Percentiles rank a stretch among this genome's conserved stretches.
Evolutionary conservation across 1,140 invertebrate genomes (phyloP).

Genomic region (Steinernema feltiae): DNA sequence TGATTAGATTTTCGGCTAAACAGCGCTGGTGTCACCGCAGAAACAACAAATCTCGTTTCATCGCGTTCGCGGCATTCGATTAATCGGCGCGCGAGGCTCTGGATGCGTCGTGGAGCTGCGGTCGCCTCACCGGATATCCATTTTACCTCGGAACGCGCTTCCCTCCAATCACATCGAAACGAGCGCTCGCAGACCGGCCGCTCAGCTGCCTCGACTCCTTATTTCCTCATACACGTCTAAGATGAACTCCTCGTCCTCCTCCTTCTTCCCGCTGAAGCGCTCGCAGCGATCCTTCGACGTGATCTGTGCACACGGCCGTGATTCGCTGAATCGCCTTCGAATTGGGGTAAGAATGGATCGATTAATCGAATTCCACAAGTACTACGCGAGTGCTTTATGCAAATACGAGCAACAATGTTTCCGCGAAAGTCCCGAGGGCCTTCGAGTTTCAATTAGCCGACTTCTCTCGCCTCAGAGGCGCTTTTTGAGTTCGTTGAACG

Average conservation of each 20-base stretch:
- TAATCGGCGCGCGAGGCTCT: not conserved
- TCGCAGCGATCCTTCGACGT: not conserved
- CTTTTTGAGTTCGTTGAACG: no score
- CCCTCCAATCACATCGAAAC: not conserved
- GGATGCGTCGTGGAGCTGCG: no score
- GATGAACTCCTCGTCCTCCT: not conserved
- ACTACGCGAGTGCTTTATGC: not conserved
- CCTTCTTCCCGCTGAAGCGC: not conserved
- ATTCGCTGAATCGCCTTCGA: not conserved
- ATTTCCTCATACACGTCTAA: not conserved
- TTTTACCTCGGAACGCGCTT: not conserved
- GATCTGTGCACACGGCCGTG: not conserved
- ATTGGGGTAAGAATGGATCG: conserved; percentile 5
- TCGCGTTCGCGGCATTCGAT: conserved; percentile 1
- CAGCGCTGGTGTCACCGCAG: not conserved
- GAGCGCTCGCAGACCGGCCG: no score
- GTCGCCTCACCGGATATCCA: not conserved
- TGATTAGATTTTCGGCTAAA: conserved; percentile 7
- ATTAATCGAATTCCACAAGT: not conserved
- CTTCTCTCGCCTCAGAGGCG: no score
- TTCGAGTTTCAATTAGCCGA: not conserved
- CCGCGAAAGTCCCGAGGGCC: not conserved
- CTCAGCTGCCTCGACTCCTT: not conserved
- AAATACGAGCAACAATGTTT: not conserved
- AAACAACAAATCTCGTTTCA: not conserved